phyloP scores from a whole-genome alignment of 2,797 vertebrate genomes.

The Pangasius mekongensis region DNA sequence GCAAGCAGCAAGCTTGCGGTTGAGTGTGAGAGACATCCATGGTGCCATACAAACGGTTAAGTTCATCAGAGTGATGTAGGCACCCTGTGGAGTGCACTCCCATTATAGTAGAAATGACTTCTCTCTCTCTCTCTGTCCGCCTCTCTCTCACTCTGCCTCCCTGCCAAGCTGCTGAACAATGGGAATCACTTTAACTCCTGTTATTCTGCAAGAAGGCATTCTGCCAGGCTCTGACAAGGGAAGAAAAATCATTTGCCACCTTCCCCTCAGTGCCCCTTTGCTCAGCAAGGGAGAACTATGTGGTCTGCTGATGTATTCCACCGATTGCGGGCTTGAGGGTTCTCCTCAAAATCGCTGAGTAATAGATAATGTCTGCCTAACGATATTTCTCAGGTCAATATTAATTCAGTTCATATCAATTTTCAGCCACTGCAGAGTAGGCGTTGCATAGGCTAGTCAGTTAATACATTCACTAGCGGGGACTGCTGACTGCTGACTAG shows the following conservation, averaged over 20 bases:
- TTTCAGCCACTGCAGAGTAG: conserved; percentile 10
- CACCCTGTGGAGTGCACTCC: conserved; percentile 68
- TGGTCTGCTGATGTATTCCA: conserved; percentile 50
- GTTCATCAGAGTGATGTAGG: conserved; percentile 71
- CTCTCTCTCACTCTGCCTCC: conserved; percentile 59
- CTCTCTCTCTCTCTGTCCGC: conserved; percentile 36
- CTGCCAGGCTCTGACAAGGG: conserved; percentile 74
- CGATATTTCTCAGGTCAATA: conserved; percentile 46
- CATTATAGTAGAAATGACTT: conserved; percentile 82
- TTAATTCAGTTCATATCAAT: conserved; percentile 16
- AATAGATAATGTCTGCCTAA: conserved; percentile 40
- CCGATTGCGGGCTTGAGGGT: conserved; percentile 40
- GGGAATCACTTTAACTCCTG: conserved; percentile 75
- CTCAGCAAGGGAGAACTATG: conserved; percentile 20
- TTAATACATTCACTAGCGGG: not conserved
- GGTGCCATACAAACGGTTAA: conserved; percentile 70
- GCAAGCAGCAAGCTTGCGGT: conserved; percentile 23
- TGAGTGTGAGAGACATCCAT: conserved; percentile 51
- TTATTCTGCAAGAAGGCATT: conserved; percentile 77
- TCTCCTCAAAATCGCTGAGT: conserved; percentile 50
- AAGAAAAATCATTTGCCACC: conserved; percentile 56
- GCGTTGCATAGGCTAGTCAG: not conserved
- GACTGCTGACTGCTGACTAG: not conserved
- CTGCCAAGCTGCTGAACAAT: conserved; percentile 70
- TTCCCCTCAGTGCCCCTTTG: conserved; percentile 33